Conservation (phyloP, 2,888 invertebrate species). For the Galeruca laticollis region DNA sequence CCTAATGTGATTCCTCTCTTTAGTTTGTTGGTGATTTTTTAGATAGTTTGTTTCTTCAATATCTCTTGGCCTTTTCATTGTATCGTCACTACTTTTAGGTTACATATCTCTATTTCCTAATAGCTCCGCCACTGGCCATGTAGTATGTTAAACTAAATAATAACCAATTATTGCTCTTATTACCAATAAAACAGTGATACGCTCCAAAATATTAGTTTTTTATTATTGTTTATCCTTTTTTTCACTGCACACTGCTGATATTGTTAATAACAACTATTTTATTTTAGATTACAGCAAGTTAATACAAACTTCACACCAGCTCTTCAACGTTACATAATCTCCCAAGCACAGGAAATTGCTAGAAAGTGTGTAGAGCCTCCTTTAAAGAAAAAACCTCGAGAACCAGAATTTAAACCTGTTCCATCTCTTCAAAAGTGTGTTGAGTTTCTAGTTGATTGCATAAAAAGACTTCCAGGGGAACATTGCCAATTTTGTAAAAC, state of each 20-base stretch:
- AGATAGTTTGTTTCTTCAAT: no score
- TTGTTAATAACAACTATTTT: neutral
- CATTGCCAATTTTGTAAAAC: constrained; percentile 75
- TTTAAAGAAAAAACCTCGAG: constrained; percentile 69
- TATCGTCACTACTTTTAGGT: no score
- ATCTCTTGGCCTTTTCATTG: no score
- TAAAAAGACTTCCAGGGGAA: constrained; percentile 73
- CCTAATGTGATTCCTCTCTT: no score
- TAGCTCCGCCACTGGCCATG: no score
- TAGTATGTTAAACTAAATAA: no score
- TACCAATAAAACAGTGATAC: no score
- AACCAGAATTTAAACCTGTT: constrained; percentile 72
- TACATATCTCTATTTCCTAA: no score
- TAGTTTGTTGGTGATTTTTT: no score
- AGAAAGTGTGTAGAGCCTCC: constrained; percentile 79
- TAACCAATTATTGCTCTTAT: no score
- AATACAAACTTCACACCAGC: constrained; percentile 77
- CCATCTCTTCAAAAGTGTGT: constrained; percentile 74
- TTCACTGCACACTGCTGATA: neutral
- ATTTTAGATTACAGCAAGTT: constrained; percentile 70
- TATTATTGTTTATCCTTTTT: no score
- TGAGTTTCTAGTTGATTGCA: constrained; percentile 73
- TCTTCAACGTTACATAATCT: constrained; percentile 73
- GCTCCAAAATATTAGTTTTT: no score
- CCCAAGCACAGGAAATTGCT: constrained; percentile 77